Conservation (phyloP, 2,113 vertebrate species). For the Mesocricetus auratus region DNA sequence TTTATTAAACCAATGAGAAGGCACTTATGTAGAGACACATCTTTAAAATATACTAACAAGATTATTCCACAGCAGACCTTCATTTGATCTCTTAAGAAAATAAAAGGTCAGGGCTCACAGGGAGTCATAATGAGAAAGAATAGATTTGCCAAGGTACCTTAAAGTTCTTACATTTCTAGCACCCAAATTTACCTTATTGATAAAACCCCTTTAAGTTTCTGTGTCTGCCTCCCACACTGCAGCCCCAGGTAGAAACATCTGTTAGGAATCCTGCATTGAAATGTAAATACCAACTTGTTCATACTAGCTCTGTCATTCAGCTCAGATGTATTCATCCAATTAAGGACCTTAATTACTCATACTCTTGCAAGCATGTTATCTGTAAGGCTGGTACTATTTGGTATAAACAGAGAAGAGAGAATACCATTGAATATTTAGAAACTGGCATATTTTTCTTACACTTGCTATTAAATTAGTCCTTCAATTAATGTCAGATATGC, state of each 20-base stretch:
- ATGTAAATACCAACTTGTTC: slow-evolving; percentile 66
- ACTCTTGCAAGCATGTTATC: slow-evolving; percentile 73
- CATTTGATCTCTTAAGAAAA: neutral
- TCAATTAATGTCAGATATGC: slow-evolving; percentile 76
- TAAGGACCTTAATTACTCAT: slow-evolving; percentile 66
- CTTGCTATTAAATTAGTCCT: slow-evolving; percentile 70
- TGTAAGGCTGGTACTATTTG: slow-evolving; percentile 73
- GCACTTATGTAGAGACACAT: neutral
- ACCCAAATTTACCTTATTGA: neutral
- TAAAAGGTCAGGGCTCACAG: neutral
- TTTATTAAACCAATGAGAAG: neutral
- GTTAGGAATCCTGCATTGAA: slow-evolving; percentile 63
- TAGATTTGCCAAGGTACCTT: neutral
- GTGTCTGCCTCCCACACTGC: neutral
- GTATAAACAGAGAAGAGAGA: slow-evolving; percentile 62
- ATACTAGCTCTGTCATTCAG: slow-evolving; percentile 55
- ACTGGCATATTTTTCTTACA: slow-evolving; percentile 69
- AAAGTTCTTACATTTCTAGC: slow-evolving; percentile 3
- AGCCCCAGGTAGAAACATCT: slow-evolving; percentile 66
- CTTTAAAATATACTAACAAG: neutral
- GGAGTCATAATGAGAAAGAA: neutral
- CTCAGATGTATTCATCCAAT: slow-evolving; percentile 74
- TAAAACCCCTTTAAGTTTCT: slow-evolving; percentile 35
- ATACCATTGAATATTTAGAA: slow-evolving; percentile 33
- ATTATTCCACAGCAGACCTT: neutral